These are phyloP conservation scores for Macrobrachium rosenbergii DNA, from an alignment of 1,140 invertebrate species.

Conservation along the genomic window DNA sequence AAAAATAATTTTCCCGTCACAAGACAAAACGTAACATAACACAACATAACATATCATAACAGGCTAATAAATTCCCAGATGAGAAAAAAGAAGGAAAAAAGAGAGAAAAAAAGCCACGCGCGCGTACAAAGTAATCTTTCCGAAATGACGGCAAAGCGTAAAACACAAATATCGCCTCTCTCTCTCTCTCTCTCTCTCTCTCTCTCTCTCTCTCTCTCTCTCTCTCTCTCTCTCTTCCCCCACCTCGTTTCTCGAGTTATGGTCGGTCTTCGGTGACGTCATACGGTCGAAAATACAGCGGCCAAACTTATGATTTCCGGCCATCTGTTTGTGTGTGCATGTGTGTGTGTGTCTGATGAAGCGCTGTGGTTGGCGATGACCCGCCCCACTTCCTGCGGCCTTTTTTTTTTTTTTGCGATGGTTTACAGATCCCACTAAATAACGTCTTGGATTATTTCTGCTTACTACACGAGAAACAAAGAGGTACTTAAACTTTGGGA, in stretches of 20 bases:
- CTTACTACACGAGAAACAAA: not conserved
- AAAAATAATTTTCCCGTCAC: no score
- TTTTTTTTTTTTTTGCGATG: not conserved
- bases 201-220: constrained; percentile 25
- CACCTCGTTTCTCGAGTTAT: not conserved
- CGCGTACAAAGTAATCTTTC: no score
- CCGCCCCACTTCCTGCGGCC: not conserved
- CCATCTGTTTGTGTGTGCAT: constrained; percentile 8
- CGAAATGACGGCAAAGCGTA: no score
- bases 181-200: not conserved
- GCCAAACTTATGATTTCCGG: not conserved
- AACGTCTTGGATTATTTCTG: not conserved
- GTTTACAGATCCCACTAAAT: no score
- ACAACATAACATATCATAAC: no score
- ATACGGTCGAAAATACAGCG: no score
- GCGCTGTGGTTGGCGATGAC: not conserved
- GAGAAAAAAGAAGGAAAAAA: no score
- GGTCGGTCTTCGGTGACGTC: not conserved
- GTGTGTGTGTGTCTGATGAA: not conserved
- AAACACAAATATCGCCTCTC: not conserved
- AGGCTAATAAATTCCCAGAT: no score
- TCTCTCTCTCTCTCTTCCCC: constrained; percentile 23
- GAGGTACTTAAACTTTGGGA: not conserved
- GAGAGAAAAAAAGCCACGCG: no score
- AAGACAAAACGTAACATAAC: no score